Conservation (phyloP, 2,113 vertebrate genomes). For the Hystrix cristata region DNA sequence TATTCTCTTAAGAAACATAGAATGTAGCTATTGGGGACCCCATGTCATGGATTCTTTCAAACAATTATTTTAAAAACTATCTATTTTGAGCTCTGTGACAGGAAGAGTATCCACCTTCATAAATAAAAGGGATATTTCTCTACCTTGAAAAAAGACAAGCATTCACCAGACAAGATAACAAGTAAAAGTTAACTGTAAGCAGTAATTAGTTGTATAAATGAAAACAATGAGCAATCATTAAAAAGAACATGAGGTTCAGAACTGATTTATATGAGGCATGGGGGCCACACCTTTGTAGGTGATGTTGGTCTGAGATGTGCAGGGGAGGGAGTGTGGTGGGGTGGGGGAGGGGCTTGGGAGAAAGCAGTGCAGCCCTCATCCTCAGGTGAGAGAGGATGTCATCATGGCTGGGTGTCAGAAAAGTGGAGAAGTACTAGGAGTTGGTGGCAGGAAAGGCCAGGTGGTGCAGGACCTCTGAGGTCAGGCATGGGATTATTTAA, state of each 20-base stretch:
- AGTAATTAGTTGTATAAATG: neutral
- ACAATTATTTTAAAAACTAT: neutral
- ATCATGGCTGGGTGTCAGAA: fast-evolving
- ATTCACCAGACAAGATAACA: neutral
- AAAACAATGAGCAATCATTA: neutral
- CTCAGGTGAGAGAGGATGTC: neutral
- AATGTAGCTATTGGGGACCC: neutral
- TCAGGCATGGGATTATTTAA: no score
- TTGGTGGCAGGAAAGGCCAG: neutral
- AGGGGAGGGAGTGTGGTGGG: neutral
- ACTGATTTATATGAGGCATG: neutral
- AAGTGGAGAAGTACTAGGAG: no score
- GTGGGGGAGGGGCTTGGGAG: fast-evolving
- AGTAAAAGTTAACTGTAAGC: neutral
- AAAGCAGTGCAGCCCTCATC: neutral
- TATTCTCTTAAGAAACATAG: neutral
- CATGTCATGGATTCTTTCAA: neutral
- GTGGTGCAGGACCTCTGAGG: neutral
- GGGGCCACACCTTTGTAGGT: no score
- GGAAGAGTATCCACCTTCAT: neutral
- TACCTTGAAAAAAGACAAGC: neutral
- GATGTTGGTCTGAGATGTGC: neutral
- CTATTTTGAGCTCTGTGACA: neutral
- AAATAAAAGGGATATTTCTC: neutral
- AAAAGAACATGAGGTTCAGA: neutral